phyloP scores from a whole-genome alignment of 2,113 vertebrate species.

The Bubo scandiacus region DNA sequence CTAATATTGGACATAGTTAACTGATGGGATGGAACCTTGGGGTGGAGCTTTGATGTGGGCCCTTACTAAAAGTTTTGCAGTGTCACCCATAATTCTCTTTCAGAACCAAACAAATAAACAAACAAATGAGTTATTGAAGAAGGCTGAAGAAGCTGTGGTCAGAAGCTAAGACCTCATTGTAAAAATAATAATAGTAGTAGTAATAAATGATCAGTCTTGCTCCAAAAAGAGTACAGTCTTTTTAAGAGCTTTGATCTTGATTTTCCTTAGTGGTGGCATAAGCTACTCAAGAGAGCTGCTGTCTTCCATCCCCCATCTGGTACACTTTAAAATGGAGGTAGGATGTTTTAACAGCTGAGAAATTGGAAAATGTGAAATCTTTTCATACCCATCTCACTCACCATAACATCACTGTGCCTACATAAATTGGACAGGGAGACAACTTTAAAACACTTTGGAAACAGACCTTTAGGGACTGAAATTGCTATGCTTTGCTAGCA shows the following conservation, averaged over 20 bases:
- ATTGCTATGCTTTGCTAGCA: neutral
- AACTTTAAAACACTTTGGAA: neutral
- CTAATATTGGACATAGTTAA: neutral
- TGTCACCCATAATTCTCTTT: neutral
- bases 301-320: neutral
- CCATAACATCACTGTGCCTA: neutral
- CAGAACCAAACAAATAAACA: neutral
- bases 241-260: neutral
- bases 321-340: neutral
- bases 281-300: neutral
- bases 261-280: neutral
- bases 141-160: neutral
- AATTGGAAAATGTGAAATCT: neutral
- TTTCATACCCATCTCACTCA: neutral
- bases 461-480: neutral
- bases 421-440: neutral
- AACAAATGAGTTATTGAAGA: neutral
- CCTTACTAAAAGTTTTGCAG: neutral
- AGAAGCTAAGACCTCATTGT: neutral
- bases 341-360: neutral
- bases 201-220: neutral
- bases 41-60: neutral
- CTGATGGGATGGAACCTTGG: neutral
- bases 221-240: neutral
- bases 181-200: neutral